A percentile compares a stretch with the other conserved stretches of the same genome.
Conservation (phyloP, 1,140 invertebrate genomes). For the Lanistes nyassanus region DNA sequence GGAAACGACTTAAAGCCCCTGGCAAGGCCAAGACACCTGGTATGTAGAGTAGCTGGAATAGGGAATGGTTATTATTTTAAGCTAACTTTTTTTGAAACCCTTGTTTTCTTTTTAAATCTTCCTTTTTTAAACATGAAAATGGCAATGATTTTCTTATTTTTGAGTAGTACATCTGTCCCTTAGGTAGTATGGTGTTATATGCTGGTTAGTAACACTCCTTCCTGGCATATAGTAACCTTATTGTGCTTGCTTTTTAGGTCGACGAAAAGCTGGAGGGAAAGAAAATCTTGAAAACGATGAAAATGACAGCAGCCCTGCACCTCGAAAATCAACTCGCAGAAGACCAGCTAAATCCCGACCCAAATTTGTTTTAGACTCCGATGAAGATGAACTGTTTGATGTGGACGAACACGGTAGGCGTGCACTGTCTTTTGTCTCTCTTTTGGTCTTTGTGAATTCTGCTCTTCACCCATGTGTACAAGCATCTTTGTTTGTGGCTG, state of each 20-base stretch:
- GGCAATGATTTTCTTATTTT: too few species aligned
- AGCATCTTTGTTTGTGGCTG: too few species aligned
- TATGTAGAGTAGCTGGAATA: neutral
- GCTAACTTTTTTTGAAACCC: too few species aligned
- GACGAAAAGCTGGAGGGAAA: conserved; percentile 28
- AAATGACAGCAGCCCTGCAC: conserved; percentile 34
- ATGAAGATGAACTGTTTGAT: conserved; percentile 44
- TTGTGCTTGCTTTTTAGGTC: conserved; percentile 26
- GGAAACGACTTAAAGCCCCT: neutral
- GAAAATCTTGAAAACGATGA: conserved; percentile 40
- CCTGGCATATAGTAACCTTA: neutral
- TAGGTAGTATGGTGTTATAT: too few species aligned
- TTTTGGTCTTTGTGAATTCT: too few species aligned
- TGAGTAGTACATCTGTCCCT: too few species aligned
- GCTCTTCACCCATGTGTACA: too few species aligned
- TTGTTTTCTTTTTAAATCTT: neutral
- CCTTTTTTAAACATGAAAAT: too few species aligned
- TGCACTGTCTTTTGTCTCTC: too few species aligned
- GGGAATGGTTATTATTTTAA: too few species aligned
- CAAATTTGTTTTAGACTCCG: conserved; percentile 49
- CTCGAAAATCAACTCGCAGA: conserved; percentile 25
- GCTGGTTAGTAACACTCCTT: neutral
- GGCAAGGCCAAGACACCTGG: neutral
- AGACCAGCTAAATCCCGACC: conserved; percentile 38
- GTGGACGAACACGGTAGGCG: conserved; percentile 18